Evolutionary conservation across 2,888 invertebrate species (phyloP), one percentile per base, ranked within the genome.

Genomic region (Rhynchonema sp.): DNA sequence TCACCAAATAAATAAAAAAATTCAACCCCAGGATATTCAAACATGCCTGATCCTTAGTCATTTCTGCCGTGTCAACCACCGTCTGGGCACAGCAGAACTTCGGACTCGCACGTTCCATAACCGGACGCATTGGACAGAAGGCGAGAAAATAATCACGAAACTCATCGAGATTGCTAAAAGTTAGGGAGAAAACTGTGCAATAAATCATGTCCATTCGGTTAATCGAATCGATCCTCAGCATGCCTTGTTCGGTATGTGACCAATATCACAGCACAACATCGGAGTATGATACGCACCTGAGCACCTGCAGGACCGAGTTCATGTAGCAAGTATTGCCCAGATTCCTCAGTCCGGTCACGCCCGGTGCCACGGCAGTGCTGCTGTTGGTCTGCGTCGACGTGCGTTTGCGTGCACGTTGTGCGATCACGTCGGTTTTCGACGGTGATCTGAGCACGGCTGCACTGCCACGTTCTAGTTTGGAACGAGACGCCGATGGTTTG

Each of bases 281-380:
- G 38, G 38, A 38, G 38, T 38, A 17, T 6, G 38, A 55, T n/a
- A n/a, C 38, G n/a, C 63, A 73, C 74, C 74, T 71, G 28, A 74
- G 64, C 3, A 73, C 68, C 62, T 74, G 74, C 30, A 74, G 64
- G 28, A 74, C 70, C 30, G 74, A 73, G 64, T 74, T 74, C 70
- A 74, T 73, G 63, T 74, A 74, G 62, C 74, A 74, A 1, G 74
- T 74, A 66, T 74, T 74, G 55, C 74, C 74, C 30, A 74, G 70
- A 65, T 74, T 74, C 46, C 73, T 65, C n/a, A 74, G 65, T 1
- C 74, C 74, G 22, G 73, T 73, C n/a, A 73, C 69, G 13, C 74
- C 74, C 20, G 73, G 72, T n/a, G 49, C 49, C 38, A n/a, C n/a
- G n/a, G n/a, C n/a, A n/a, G n/a, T n/a, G n/a, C n/a, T n/a, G n/a